Evolutionary conservation across 2,797 vertebrate genomes (phyloP).

Genomic region (Acipenser ruthenus): DNA sequence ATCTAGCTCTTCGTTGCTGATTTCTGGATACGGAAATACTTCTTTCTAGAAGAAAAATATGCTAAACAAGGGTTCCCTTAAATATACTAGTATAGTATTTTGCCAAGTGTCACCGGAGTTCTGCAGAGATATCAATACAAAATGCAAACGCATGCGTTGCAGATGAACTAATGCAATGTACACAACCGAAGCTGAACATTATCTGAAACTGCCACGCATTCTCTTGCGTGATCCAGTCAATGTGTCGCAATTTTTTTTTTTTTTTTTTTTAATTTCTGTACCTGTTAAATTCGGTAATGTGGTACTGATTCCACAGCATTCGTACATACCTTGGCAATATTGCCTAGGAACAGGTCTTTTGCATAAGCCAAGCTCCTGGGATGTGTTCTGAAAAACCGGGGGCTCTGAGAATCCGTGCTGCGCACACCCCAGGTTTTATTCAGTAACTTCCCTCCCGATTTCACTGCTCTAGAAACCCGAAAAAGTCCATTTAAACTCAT

Average conservation of each 20-base stretch:
- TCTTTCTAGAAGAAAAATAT: slow-evolving; percentile 56
- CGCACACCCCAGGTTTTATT: slow-evolving; percentile 20
- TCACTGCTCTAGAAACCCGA: slow-evolving; percentile 26
- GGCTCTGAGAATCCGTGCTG: not conserved
- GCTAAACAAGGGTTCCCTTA: not conserved
- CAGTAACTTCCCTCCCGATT: slow-evolving; percentile 19
- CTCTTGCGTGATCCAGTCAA: too few relatives aligned
- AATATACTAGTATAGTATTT: too few relatives aligned
- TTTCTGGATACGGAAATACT: slow-evolving; percentile 90
- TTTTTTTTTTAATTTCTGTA: too few relatives aligned
- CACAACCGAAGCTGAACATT: too few relatives aligned
- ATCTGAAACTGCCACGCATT: too few relatives aligned
- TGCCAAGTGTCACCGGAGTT: too few relatives aligned
- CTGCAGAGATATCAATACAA: too few relatives aligned
- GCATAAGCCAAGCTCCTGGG: slow-evolving; percentile 55
- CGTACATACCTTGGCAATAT: slow-evolving; percentile 63
- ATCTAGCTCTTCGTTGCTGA: slow-evolving; percentile 78
- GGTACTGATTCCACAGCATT: too few relatives aligned
- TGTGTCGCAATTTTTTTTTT: too few relatives aligned
- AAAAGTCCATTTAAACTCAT: slow-evolving; percentile 42
- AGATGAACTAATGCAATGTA: too few relatives aligned
- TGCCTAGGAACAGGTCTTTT: slow-evolving; percentile 77
- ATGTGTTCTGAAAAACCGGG: slow-evolving; percentile 48
- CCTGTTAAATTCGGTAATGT: too few relatives aligned
- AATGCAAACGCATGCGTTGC: too few relatives aligned